phyloP scores from a whole-genome alignment of 2,797 vertebrate species.

The Hemitrygon akajei region DNA sequence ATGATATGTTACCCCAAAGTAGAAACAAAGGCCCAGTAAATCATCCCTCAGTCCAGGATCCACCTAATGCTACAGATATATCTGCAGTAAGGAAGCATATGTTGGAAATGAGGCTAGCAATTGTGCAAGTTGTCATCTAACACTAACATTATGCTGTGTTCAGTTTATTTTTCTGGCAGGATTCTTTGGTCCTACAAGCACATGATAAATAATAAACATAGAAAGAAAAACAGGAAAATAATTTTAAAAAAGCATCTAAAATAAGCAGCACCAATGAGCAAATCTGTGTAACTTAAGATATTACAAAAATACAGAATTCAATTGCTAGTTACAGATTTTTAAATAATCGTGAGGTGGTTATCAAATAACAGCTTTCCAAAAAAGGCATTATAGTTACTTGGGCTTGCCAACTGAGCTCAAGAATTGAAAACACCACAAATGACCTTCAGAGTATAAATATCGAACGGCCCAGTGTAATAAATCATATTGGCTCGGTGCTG shows the following conservation, averaged over 20 bases:
- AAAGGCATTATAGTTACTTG: background rate
- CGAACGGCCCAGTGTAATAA: background rate
- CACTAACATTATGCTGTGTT: background rate
- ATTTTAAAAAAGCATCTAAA: background rate
- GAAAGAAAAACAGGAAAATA: background rate
- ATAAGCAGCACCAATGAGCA: background rate
- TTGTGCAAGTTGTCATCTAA: background rate
- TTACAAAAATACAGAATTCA: background rate
- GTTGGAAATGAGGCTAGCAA: background rate
- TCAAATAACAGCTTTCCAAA: conserved; percentile 18
- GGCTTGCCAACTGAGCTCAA: background rate
- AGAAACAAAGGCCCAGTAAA: background rate
- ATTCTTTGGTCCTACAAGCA: too few species aligned
- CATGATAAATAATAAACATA: background rate
- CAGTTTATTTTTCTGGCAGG: background rate
- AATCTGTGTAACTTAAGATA: background rate
- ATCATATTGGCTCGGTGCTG: background rate
- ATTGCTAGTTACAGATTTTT: background rate
- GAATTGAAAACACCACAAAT: conserved; percentile 1
- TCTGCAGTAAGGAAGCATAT: background rate
- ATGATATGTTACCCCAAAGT: too few species aligned
- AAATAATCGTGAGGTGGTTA: conserved; percentile 8
- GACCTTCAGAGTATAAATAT: background rate
- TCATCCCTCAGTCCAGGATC: background rate
- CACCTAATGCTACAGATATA: background rate